A percentile compares a stretch with the other conserved stretches of the same genome.
Evolutionary conservation across 2,888 invertebrate genomes (phyloP).

Genomic region (Epinotia nisella): DNA sequence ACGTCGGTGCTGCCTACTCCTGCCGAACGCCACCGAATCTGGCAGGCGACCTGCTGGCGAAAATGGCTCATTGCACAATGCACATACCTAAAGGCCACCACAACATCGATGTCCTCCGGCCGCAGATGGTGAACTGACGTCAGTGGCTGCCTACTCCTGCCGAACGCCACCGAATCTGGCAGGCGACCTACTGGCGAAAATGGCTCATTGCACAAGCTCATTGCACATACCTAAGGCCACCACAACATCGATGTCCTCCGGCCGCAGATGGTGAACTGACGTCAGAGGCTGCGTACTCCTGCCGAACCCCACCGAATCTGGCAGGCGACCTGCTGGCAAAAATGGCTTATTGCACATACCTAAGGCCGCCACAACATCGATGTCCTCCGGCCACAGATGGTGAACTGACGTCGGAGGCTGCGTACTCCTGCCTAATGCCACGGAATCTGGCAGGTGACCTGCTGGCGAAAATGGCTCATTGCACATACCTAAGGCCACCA

Average conservation of each 20-base stretch:
- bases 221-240: constrained; percentile 85
- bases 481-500: constrained; percentile 87
- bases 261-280: constrained; percentile 88
- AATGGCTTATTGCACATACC: constrained; percentile 61
- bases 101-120: constrained; percentile 88
- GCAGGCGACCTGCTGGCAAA: constrained; percentile 74
- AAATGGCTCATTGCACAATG: neutral
- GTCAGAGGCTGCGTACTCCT: constrained; percentile 78
- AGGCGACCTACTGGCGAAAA: constrained; percentile 74
- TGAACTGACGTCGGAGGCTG: constrained; percentile 87
- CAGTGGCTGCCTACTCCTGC: constrained; percentile 63
- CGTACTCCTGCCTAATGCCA: constrained; percentile 70
- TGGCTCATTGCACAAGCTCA: neutral
- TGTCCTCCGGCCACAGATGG: constrained; percentile 86
- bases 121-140: constrained; percentile 85
- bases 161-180: constrained; percentile 72
- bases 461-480: neutral
- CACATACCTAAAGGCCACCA: constrained; percentile 87
- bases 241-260: constrained; percentile 88
- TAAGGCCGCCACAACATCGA: constrained; percentile 89
- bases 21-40: constrained; percentile 69
- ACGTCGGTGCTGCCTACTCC: constrained; percentile 42
- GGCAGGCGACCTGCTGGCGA: constrained; percentile 67
- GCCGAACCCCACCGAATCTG: constrained; percentile 68
- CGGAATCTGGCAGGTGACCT: constrained; percentile 77